Conservation (phyloP, 30 jellyfish, hydroid and myxozoan genomes). For the Hydractinia symbiolongicarpus region DNA sequence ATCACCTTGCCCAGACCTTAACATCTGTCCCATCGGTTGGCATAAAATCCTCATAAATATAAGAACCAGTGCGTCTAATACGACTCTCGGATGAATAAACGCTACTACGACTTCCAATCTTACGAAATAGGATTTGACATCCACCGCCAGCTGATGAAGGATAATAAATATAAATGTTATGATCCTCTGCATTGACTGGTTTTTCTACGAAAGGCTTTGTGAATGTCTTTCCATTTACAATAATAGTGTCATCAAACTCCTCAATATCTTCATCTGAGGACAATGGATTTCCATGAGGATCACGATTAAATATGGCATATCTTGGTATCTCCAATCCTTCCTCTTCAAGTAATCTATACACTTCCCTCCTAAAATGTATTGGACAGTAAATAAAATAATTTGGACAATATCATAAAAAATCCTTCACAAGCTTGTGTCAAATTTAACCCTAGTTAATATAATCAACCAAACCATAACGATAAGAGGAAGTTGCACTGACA, state of each 20-base stretch:
- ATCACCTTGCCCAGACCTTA: conserved; percentile 45
- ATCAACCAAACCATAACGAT: no score
- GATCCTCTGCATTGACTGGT: conserved; percentile 99
- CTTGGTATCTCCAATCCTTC: conserved; percentile 83
- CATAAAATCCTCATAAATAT: conserved; percentile 93
- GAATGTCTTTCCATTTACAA: conserved; percentile 75
- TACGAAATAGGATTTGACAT: conserved; percentile 88
- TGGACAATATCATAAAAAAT: neutral
- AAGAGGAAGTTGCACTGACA: no score
- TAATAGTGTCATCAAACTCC: conserved; percentile 86
- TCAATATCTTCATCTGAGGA: conserved; percentile 61
- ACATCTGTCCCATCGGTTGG: conserved; percentile 99
- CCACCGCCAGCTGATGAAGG: conserved; percentile 99
- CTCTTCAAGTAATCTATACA: conserved; percentile 71
- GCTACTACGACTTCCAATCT: conserved; percentile 98
- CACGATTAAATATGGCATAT: conserved; percentile 82
- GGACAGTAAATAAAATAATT: neutral
- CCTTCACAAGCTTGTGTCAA: neutral
- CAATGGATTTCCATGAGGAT: conserved; percentile 65
- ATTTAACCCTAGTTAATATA: no score
- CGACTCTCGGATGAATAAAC: conserved; percentile 96
- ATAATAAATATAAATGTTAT: conserved; percentile 76
- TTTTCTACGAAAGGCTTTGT: conserved; percentile 97
- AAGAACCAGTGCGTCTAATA: conserved; percentile 87
- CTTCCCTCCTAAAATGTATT: conserved; percentile 60